Percentiles rank a stretch among this genome's conserved stretches.
phyloP scores from a whole-genome alignment of 2,797 vertebrate species.

The Microctenopoma steveboyesi region DNA sequence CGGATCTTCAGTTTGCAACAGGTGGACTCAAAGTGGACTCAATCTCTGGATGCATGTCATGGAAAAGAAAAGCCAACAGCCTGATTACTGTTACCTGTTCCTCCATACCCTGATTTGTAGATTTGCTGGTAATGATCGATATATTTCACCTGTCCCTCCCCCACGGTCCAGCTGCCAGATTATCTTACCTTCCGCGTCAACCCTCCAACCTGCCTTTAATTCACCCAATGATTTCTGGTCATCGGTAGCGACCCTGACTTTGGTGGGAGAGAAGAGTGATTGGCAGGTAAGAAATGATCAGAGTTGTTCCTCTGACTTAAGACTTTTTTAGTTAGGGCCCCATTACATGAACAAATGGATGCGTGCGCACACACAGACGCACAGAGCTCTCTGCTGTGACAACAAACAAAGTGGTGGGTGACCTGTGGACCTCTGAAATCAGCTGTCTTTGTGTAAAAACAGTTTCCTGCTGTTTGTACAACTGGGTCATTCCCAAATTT shows the following conservation, averaged over 20 bases:
- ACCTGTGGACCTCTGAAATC: constrained; percentile 46
- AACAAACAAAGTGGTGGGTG: constrained; percentile 46
- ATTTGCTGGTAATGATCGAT: too few species aligned
- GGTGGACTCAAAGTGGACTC: too few species aligned
- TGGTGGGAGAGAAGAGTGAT: constrained; percentile 26
- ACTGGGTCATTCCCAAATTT: constrained; percentile 33
- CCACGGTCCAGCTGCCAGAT: too few species aligned
- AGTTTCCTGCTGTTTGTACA: constrained; percentile 37
- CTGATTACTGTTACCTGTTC: too few species aligned
- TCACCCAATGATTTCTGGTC: too few species aligned
- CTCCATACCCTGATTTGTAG: too few species aligned
- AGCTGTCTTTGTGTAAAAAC: constrained; percentile 53
- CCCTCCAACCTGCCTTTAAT: too few species aligned
- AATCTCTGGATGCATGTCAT: too few species aligned
- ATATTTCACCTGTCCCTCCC: too few species aligned
- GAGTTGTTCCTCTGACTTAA: constrained; percentile 6
- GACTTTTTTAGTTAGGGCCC: background rate
- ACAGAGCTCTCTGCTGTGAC: constrained; percentile 56
- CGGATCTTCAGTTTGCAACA: too few species aligned
- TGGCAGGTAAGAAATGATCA: constrained; percentile 29
- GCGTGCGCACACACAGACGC: background rate
- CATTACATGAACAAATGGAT: background rate
- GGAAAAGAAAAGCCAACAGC: too few species aligned
- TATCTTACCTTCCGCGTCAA: too few species aligned
- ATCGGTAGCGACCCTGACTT: background rate